A percentile compares a stretch with the other conserved stretches of the same genome.
These are phyloP conservation scores for Balaeniceps rex DNA, from an alignment of 2,113 vertebrate genomes.

Conservation along the genomic window DNA sequence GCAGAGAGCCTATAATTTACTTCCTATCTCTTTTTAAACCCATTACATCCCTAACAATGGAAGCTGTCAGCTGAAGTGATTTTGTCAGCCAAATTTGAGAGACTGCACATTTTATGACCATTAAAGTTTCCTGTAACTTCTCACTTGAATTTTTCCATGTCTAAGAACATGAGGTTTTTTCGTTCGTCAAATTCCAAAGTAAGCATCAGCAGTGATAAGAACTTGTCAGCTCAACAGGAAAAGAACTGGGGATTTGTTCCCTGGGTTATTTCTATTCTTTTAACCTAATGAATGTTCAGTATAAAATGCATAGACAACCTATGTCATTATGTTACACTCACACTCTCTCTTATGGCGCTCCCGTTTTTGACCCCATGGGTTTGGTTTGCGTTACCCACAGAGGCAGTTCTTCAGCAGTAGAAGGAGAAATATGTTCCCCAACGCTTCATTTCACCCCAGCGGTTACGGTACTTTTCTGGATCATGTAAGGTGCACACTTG, in stretches of 20 bases:
- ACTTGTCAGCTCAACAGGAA: background rate
- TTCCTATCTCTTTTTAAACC: conserved; percentile 25
- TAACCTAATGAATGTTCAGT: background rate
- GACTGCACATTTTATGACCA: conserved; percentile 16
- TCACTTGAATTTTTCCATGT: background rate
- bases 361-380: background rate
- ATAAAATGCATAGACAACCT: background rate
- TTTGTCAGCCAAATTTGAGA: conserved; percentile 34
- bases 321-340: background rate
- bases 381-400: background rate
- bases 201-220: background rate
- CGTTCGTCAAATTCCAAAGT: background rate
- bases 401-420: background rate
- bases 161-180: background rate
- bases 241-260: background rate
- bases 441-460: background rate
- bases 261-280: background rate
- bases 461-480: background rate
- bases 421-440: background rate
- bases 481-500: background rate
- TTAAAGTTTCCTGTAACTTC: conserved; percentile 23
- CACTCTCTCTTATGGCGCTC: background rate
- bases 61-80: conserved; percentile 32
- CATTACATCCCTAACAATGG: conserved; percentile 15
- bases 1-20: conserved; percentile 27